Conservation (phyloP, 2,113 vertebrate genomes). For the Rhagologus leucostigma region DNA sequence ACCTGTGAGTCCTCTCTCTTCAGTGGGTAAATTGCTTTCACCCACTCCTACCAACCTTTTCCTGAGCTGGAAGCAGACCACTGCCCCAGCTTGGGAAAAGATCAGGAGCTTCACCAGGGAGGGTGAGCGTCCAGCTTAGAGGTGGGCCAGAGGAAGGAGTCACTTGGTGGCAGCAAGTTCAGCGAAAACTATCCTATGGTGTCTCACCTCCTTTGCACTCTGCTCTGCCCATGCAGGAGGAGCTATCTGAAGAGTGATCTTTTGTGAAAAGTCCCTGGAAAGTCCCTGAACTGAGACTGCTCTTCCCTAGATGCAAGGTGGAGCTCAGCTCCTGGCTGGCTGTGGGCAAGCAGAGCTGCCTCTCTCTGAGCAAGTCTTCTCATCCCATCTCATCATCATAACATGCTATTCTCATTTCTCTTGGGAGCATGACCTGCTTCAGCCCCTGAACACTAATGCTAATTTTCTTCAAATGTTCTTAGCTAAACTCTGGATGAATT, state of each 20-base stretch:
- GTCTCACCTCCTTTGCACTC: neutral
- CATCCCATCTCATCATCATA: neutral
- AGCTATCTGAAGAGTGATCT: neutral
- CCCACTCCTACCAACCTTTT: neutral
- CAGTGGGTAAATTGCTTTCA: neutral
- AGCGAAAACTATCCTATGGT: neutral
- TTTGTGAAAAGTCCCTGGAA: neutral
- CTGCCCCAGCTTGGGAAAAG: neutral
- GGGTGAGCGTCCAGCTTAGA: neutral
- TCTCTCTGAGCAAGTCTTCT: neutral
- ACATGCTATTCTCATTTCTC: rapidly evolving
- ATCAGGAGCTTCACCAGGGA: neutral
- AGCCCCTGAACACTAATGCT: neutral
- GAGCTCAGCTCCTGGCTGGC: neutral
- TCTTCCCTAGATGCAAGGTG: neutral
- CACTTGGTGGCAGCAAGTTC: neutral
- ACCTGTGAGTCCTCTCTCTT: neutral
- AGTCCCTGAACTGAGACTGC: neutral
- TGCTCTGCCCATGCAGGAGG: neutral
- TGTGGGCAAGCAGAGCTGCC: neutral
- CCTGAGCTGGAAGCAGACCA: neutral
- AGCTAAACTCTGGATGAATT: neutral
- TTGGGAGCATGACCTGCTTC: neutral
- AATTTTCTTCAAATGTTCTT: neutral
- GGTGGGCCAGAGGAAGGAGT: neutral